These are phyloP conservation scores for Hirudo medicinalis DNA, from an alignment of 1,140 invertebrate genomes.

Conservation along the genomic window DNA sequence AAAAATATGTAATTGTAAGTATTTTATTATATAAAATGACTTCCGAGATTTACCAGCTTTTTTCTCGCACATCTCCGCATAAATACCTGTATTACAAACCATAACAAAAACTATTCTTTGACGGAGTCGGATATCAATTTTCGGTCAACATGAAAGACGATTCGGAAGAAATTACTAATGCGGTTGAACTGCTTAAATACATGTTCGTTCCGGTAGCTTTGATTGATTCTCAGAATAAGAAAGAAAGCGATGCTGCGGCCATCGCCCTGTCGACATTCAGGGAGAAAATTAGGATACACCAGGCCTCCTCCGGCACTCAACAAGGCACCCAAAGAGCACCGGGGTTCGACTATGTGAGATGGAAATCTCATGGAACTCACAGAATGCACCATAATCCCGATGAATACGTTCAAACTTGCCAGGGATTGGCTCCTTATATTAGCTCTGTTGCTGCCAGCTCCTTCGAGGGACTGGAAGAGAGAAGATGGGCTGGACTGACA, in stretches of 20 bases:
- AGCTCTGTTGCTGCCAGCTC: constrained; percentile 14
- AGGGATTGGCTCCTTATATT: constrained; percentile 15
- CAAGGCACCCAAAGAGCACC: constrained; percentile 11
- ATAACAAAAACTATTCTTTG: no score
- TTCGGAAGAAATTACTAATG: no score
- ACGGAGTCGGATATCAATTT: no score
- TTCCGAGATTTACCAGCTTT: no score
- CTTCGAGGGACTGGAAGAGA: constrained; percentile 15
- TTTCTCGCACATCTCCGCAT: no score
- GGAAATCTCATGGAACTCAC: constrained; percentile 13
- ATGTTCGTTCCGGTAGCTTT: no score
- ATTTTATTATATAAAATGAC: no score
- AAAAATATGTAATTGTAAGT: no score
- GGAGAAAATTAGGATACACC: not conserved
- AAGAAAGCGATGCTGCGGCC: not conserved
- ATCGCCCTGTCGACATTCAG: not conserved
- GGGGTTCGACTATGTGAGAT: constrained; percentile 18
- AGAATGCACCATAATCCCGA: constrained; percentile 15
- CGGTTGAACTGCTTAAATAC: no score
- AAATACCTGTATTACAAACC: no score
- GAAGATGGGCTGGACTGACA: constrained; percentile 16
- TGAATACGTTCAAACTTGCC: constrained; percentile 17
- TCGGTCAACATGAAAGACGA: no score
- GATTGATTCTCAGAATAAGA: no score
- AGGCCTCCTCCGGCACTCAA: not conserved